Percentiles rank a stretch among this genome's conserved stretches.
These are phyloP conservation scores for Drosophila ananassae DNA, from an alignment of 1,140 invertebrate genomes.

Conservation along the genomic window DNA sequence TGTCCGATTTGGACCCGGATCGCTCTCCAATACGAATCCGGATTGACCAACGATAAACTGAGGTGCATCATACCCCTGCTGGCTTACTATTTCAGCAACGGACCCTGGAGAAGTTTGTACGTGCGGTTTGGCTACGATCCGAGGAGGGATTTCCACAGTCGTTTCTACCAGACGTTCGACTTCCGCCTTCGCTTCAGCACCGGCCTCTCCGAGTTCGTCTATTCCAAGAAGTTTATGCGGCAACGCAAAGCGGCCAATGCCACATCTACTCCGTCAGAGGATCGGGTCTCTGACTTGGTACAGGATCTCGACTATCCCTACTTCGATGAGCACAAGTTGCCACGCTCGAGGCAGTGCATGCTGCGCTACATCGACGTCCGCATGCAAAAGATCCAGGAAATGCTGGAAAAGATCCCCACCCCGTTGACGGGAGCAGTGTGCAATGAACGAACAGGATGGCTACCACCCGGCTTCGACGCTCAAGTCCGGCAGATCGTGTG, in stretches of 20 bases:
- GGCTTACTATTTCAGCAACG: constrained; percentile 93
- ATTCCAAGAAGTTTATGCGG: constrained; percentile 60
- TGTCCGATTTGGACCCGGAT: constrained; percentile 94
- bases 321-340: constrained; percentile 75
- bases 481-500: constrained; percentile 89
- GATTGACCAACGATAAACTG: constrained; percentile 87
- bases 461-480: constrained; percentile 88
- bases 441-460: constrained; percentile 90
- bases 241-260: constrained; percentile 46
- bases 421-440: constrained; percentile 87
- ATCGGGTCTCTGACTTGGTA: constrained; percentile 51
- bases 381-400: constrained; percentile 92
- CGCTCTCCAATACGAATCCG: constrained; percentile 88
- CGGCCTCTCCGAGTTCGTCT: constrained; percentile 77
- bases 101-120: constrained; percentile 95
- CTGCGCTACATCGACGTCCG: constrained; percentile 91
- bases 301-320: constrained; percentile 79
- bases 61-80: constrained; percentile 92
- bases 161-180: constrained; percentile 93
- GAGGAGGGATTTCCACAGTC: constrained; percentile 89
- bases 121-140: constrained; percentile 94
- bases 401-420: constrained; percentile 89
- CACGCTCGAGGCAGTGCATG: constrained; percentile 75
- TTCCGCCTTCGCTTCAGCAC: constrained; percentile 88
- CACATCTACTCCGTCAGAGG: constrained; percentile 19